Evolutionary conservation across 1,140 invertebrate genomes (phyloP), one percentile per base, ranked within the genome.

Genomic region (Leptestheria dahalacensis): DNA sequence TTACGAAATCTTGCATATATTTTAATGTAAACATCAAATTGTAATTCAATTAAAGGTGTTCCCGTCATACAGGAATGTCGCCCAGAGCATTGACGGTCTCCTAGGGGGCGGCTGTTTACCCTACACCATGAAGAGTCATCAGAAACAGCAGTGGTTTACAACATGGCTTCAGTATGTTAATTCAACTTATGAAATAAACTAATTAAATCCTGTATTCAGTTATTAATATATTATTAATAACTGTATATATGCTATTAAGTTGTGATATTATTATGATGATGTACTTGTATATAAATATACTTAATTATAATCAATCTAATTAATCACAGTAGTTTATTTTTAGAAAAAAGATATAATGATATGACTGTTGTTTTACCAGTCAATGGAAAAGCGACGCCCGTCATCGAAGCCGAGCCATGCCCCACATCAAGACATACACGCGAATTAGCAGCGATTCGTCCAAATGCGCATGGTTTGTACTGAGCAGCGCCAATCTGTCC

Each of bases 401-500:
- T 1, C 68, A 76, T 47, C 76, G 93, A 60, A 80, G 81, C 48
- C 72, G 77, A 63, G 90, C 90, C 1, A 87, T 92, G 79, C 94
- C 94, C 3, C 94, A 97, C 68, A 91, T 97, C 50, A 97, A 97
- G 73, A 82, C 82, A 0, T 98, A 97, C 69, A 79, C 81, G 0
- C 77, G 92, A 47, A 69, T 86, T 1, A 86, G 86, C 1, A 82
- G 75, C 61, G 84, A 78, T 73, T 68, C 72, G 49, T 73, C 74
- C 52, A 73, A 78, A 68, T 77, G 81, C 62, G 82, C 81, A 62
- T 90, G 85, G 82, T 93, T 91, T 69, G 72, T 92, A 1, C 73
- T 96, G 0, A 94, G 91, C 0, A 95, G 90, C 65, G 89, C 88
- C 0, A 97, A 97, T 74, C 71, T 97, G 6, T 96, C 91, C 12